These are phyloP conservation scores for Trichogramma pretiosum DNA, from an alignment of 1,140 invertebrate genomes.

Conservation along the genomic window DNA sequence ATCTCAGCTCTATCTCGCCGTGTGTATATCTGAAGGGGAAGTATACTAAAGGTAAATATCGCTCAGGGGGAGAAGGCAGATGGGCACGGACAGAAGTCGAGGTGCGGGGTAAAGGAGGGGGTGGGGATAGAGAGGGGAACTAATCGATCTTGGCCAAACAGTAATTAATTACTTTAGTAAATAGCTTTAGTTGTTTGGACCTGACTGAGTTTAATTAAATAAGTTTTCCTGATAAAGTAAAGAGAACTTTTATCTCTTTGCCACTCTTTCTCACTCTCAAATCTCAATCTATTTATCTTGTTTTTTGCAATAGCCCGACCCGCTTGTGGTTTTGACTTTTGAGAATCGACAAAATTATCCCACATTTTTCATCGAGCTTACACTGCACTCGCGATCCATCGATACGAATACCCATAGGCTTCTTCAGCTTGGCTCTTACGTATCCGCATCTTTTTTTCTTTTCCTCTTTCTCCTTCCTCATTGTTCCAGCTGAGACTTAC, in stretches of 20 bases:
- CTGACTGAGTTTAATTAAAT: constrained; percentile 18
- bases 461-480: neutral
- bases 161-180: constrained; percentile 21
- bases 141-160: constrained; percentile 19
- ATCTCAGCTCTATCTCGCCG: constrained; percentile 11
- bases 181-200: constrained; percentile 16
- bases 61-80: too few relatives aligned
- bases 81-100: too few relatives aligned
- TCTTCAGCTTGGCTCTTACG: neutral
- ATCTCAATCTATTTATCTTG: too few relatives aligned
- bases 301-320: too few relatives aligned
- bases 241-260: constrained; percentile 3
- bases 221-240: constrained; percentile 14
- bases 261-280: neutral
- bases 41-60: constrained; percentile 14
- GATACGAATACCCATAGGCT: neutral
- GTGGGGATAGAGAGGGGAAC: too few relatives aligned
- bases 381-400: too few relatives aligned
- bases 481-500: too few relatives aligned
- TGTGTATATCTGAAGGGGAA: too few relatives aligned
- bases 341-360: too few relatives aligned
- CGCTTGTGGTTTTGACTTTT: too few relatives aligned
- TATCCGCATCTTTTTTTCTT: neutral
- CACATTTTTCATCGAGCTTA: too few relatives aligned
- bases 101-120: too few relatives aligned